Evolutionary conservation across 2,113 vertebrate genomes (phyloP).

Genomic region (Oostethus manadensis): DNA sequence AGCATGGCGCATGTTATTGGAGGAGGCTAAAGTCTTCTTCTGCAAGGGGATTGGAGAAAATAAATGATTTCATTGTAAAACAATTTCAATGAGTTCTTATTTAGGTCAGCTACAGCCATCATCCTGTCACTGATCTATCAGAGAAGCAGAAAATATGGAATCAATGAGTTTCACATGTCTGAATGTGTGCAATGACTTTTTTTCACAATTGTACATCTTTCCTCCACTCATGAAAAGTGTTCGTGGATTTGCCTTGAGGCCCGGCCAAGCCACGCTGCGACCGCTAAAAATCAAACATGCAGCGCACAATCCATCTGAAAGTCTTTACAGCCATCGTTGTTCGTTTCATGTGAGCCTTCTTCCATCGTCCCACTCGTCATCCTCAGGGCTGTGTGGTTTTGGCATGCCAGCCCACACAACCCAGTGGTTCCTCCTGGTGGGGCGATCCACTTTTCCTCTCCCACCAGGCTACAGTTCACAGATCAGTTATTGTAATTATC

Average conservation of each 20-base stretch:
- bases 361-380: constrained; percentile 36
- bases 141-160: constrained; percentile 21
- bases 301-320: constrained; percentile 53
- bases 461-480: constrained; percentile 48
- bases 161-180: constrained; percentile 39
- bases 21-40: too few relatives aligned
- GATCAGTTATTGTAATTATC: constrained; percentile 64
- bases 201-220: constrained; percentile 26
- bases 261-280: constrained; percentile 47
- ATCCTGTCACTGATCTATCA: constrained; percentile 1
- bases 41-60: too few relatives aligned
- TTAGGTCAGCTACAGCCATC: background rate
- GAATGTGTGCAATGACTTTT: constrained; percentile 20
- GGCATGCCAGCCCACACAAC: constrained; percentile 46
- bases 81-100: too few relatives aligned
- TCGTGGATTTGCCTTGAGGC: constrained; percentile 43
- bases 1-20: too few relatives aligned
- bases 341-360: constrained; percentile 31
- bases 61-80: too few relatives aligned
- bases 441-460: constrained; percentile 40
- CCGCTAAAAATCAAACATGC: constrained; percentile 49
- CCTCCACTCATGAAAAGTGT: constrained; percentile 42
- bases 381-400: constrained; percentile 60
- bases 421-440: constrained; percentile 62
- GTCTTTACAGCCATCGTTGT: constrained; percentile 55